These are phyloP conservation scores for Marmota flaviventris DNA, from an alignment of 2,113 vertebrate species.

Conservation along the genomic window DNA sequence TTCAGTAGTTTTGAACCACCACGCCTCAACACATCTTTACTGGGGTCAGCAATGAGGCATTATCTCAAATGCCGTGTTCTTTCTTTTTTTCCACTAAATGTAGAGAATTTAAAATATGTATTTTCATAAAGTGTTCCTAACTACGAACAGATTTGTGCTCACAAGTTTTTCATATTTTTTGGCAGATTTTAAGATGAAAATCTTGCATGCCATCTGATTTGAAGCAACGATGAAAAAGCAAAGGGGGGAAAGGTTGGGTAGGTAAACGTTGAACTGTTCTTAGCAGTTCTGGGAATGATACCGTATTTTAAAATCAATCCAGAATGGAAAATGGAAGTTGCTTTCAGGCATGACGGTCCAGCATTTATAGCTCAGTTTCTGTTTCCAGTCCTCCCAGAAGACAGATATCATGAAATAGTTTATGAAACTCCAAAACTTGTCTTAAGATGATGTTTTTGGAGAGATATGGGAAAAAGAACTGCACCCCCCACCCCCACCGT, in stretches of 20 bases:
- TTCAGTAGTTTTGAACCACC: neutral
- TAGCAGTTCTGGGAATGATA: conserved; percentile 68
- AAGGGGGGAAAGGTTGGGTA: conserved; percentile 18
- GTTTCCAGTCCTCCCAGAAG: conserved; percentile 70
- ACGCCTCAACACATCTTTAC: neutral
- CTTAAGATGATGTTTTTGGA: conserved; percentile 49
- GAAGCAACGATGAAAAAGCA: conserved; percentile 59
- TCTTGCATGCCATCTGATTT: conserved; percentile 65
- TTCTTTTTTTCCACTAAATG: neutral
- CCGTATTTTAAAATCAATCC: conserved; percentile 73
- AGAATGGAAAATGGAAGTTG: conserved; percentile 76
- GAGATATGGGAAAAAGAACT: neutral
- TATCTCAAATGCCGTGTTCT: neutral
- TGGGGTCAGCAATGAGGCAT: neutral
- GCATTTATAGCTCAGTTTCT: conserved; percentile 63
- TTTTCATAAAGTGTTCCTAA: conserved; percentile 65
- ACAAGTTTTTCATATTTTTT: conserved; percentile 42
- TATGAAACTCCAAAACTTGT: conserved; percentile 53
- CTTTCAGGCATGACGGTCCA: conserved; percentile 71
- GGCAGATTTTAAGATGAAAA: conserved; percentile 60
- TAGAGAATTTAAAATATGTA: conserved; percentile 50
- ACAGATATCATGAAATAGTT: conserved; percentile 61
- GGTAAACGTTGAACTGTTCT: conserved; percentile 53
- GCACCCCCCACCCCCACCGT: too few relatives aligned
- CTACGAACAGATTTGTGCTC: conserved; percentile 67